Conservation (phyloP, 1,140 invertebrate genomes). For the Diabrotica virgifera region DNA sequence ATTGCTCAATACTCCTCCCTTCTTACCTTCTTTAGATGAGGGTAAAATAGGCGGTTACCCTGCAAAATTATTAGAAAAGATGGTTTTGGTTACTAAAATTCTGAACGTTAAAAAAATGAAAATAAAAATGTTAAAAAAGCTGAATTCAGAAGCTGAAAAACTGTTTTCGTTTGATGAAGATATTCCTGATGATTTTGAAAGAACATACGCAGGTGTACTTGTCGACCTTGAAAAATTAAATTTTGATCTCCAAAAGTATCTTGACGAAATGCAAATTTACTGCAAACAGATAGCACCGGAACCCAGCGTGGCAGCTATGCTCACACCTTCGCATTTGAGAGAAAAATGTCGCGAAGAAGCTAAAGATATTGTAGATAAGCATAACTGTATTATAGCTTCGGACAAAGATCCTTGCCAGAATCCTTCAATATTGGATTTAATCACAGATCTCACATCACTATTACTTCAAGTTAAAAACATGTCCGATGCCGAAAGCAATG, state of each 20-base stretch:
- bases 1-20: constrained; percentile 47
- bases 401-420: constrained; percentile 54
- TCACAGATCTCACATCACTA: constrained; percentile 85
- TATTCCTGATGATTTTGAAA: constrained; percentile 82
- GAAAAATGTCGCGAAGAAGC: constrained; percentile 86
- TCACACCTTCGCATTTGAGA: constrained; percentile 81
- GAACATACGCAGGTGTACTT: constrained; percentile 83
- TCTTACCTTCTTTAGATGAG: constrained; percentile 47
- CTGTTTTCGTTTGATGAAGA: constrained; percentile 74
- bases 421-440: constrained; percentile 67
- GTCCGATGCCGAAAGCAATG: constrained; percentile 84
- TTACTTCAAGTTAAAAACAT: constrained; percentile 92
- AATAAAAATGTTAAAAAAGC: constrained; percentile 76
- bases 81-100: constrained; percentile 86
- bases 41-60: constrained; percentile 77
- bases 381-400: constrained; percentile 60
- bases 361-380: constrained; percentile 72
- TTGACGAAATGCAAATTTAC: constrained; percentile 79
- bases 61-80: constrained; percentile 76
- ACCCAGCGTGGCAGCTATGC: constrained; percentile 80
- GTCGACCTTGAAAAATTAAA: constrained; percentile 92
- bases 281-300: constrained; percentile 87
- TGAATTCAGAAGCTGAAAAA: constrained; percentile 90
- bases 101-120: constrained; percentile 78
- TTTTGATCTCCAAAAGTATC: constrained; percentile 78